A percentile compares a stretch with the other conserved stretches of the same genome.
Conservation (phyloP, 2,113 vertebrate species). For the Panurus biarmicus region DNA sequence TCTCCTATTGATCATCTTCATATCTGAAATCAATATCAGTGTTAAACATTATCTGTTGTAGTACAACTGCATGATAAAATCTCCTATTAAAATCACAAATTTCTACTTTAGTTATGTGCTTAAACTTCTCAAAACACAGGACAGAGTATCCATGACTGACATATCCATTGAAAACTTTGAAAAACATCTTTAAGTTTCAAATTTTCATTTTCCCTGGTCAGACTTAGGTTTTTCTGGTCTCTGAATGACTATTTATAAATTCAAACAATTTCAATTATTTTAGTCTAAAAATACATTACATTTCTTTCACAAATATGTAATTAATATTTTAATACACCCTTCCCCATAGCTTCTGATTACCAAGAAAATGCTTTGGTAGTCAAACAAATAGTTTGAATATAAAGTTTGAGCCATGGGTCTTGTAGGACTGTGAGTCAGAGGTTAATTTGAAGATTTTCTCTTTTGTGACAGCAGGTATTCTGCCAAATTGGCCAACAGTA, state of each 20-base stretch:
- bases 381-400: background rate
- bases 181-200: background rate
- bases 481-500: background rate
- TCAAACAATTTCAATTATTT: background rate
- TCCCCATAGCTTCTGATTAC: background rate
- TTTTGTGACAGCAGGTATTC: background rate
- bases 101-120: background rate
- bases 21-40: background rate
- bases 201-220: background rate
- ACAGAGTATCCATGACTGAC: background rate
- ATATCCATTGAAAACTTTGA: background rate
- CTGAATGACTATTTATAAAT: background rate
- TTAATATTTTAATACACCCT: background rate
- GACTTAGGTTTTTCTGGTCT: background rate
- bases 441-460: background rate
- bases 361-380: background rate
- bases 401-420: background rate
- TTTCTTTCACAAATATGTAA: background rate
- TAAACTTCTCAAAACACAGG: background rate
- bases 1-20: background rate
- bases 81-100: rapidly evolving
- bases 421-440: background rate
- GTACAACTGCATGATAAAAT: background rate
- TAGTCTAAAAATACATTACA: background rate
- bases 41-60: background rate